Percentiles rank a stretch among this genome's conserved stretches.
Conservation (phyloP, 2,888 invertebrate species). For the Synergus laeviventris region DNA sequence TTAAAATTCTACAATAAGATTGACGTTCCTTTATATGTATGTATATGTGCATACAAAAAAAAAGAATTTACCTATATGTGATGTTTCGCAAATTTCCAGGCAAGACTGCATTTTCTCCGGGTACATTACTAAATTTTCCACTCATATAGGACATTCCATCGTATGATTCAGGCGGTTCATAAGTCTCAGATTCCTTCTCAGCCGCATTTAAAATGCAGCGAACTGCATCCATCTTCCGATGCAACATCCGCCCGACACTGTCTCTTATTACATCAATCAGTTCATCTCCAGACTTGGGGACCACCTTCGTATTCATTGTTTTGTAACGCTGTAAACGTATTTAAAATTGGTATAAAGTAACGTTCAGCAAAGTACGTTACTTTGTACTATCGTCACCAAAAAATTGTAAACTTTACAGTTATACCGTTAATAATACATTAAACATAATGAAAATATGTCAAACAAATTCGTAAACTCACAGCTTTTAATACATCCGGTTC, state of each 20-base stretch:
- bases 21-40: too few relatives aligned
- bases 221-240: constrained; percentile 93
- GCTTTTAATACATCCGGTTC: constrained; percentile 86
- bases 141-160: constrained; percentile 83
- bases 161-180: constrained; percentile 71
- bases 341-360: too few relatives aligned
- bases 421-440: too few relatives aligned
- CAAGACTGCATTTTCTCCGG: constrained; percentile 62
- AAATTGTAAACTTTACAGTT: too few relatives aligned
- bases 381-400: too few relatives aligned
- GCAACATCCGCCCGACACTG: constrained; percentile 90
- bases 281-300: constrained; percentile 86
- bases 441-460: too few relatives aligned
- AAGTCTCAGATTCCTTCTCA: constrained; percentile 82
- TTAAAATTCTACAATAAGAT: too few relatives aligned
- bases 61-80: constrained; percentile 27
- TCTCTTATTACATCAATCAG: constrained; percentile 88
- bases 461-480: too few relatives aligned
- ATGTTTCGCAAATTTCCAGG: constrained; percentile 42
- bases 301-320: constrained; percentile 87
- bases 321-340: constrained; percentile 90
- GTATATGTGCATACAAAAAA: too few relatives aligned
- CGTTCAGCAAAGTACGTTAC: too few relatives aligned
- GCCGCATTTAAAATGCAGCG: constrained; percentile 88
- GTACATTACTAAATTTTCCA: constrained; percentile 85